Conservation (phyloP, 1,140 invertebrate species). For the Lysiphlebus fabarum region DNA sequence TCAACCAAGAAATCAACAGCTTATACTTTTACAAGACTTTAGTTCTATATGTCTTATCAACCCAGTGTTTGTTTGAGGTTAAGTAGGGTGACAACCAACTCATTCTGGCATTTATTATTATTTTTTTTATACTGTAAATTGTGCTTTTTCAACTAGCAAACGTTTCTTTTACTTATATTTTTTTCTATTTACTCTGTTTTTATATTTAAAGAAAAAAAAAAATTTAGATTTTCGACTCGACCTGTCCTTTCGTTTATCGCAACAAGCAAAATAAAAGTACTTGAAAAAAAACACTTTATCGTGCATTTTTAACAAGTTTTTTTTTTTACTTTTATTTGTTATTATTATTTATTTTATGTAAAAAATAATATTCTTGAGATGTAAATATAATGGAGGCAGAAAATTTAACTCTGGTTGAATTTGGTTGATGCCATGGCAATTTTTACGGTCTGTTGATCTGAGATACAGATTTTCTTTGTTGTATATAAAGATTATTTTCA, state of each 20-base stretch:
- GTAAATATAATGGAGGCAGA: slow-evolving; percentile 17
- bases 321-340: slow-evolving; percentile 1
- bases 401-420: slow-evolving; percentile 1
- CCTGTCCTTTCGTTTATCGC: slow-evolving; percentile 7
- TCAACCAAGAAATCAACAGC: background rate
- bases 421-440: slow-evolving; percentile 7
- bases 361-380: background rate
- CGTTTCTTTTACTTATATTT: too few relatives aligned
- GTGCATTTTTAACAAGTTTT: too few relatives aligned
- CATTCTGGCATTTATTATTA: slow-evolving; percentile 2
- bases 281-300: too few relatives aligned
- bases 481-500: slow-evolving; percentile 9
- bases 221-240: slow-evolving; percentile 20
- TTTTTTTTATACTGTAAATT: slow-evolving; percentile 1
- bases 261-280: background rate
- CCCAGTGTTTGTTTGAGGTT: slow-evolving; percentile 6
- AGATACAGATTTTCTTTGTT: slow-evolving; percentile 8
- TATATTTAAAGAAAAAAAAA: background rate
- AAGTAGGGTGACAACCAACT: slow-evolving; percentile 6
- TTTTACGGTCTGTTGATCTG: slow-evolving; percentile 5
- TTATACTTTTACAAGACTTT: background rate
- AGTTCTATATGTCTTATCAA: too few relatives aligned
- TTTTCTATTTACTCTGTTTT: too few relatives aligned
- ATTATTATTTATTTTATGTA: background rate
- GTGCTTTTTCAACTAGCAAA: too few relatives aligned